These are phyloP conservation scores for Ennomos erosarius DNA, from an alignment of 2,888 invertebrate genomes.

Conservation along the genomic window DNA sequence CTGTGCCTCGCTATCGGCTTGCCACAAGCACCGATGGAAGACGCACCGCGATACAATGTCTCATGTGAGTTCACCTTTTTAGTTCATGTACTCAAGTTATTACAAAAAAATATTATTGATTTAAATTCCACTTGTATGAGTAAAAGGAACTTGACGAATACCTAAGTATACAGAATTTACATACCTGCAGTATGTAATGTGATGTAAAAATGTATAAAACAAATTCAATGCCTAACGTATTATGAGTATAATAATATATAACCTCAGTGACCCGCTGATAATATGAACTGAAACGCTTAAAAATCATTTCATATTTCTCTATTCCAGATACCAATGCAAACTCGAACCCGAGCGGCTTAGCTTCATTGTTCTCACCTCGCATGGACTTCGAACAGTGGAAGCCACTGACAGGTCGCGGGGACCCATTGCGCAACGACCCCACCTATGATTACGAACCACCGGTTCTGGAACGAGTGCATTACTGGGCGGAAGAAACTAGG, in stretches of 20 bases:
- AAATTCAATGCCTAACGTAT: no score
- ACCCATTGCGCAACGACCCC: conserved; percentile 93
- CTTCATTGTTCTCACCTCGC: conserved; percentile 88
- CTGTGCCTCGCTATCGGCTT: conserved; percentile 18
- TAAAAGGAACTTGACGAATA: no score
- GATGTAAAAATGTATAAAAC: no score
- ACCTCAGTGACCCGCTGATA: background rate
- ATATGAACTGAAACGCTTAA: background rate
- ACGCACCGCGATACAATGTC: conserved; percentile 23
- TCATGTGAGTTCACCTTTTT: conserved; percentile 24
- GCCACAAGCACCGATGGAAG: conserved; percentile 19
- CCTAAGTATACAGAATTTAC: no score
- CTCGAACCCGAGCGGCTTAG: conserved; percentile 53
- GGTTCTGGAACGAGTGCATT: conserved; percentile 90
- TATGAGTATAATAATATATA: no score
- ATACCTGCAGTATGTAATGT: no score
- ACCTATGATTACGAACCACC: conserved; percentile 95
- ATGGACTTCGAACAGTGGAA: conserved; percentile 95
- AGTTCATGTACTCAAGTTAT: no score
- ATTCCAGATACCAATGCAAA: conserved; percentile 65
- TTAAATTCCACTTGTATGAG: no score
- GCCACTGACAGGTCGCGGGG: conserved; percentile 90
- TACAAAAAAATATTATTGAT: no score
- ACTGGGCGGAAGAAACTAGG: conserved; percentile 90
- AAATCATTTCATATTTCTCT: background rate